Evolutionary conservation across 1,140 invertebrate species (phyloP), one percentile per base, ranked within the genome.

Genomic region (Lordiphosa stackelbergi): DNA sequence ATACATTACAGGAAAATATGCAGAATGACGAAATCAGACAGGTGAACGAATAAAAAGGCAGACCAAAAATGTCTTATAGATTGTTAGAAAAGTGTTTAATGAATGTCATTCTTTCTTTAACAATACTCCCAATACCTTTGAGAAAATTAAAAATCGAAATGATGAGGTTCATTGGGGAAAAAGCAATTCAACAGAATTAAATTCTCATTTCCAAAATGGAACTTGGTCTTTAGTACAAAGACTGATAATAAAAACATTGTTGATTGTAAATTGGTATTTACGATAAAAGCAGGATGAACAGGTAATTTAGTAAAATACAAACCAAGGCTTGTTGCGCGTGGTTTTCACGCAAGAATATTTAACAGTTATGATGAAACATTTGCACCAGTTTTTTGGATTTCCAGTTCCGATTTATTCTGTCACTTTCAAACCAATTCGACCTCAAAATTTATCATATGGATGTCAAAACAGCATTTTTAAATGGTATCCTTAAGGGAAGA

Each of bases 261-360:
- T 22, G 42, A 43, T 43, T 43, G 22, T n/a, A 43, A 22, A 24
- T 43, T 22, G 43, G 43, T 46, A 16, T 46, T 46, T 46, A 34
- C 4, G 19, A 46, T 28, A n/a, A 46, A 46, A 46, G 24, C 43
- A 46, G 22, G 43, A 46, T 46, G 37, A 51, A 35, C 24, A 41
- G 59, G 65, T 37, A 53, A 57, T 36, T 37, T 66, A n/a, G 40
- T 53, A 36, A 53, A 61, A 53, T 73, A 79, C 52, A 89, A 88
- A 58, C 87, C 86, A 6, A 57, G 89, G 42, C 66, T 89, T 11
- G 86, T 89, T 24, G 87, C 88, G 7, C 88, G 86, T 68, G 89
- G 89, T n/a, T 12, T 89, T 60, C 64, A 45, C 48, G 5, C 89
- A 89, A 71, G 75, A 60, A 45, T 35, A 61, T 79, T 34, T 53